Base-by-base conservation (phyloP, 2,797 vertebrate genomes). In the Bradypodion pumilum region DNA sequence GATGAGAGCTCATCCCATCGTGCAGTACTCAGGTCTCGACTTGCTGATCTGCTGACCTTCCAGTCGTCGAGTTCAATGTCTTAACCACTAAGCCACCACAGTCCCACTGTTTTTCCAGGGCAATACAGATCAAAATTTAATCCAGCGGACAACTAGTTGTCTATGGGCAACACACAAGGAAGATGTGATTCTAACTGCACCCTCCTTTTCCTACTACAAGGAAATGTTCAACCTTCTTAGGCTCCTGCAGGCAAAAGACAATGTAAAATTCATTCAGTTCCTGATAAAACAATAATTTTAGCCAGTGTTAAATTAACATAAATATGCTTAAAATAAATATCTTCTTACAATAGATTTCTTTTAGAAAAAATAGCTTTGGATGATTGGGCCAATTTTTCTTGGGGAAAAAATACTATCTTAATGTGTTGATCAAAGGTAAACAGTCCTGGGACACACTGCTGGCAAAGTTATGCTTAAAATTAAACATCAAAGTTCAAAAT, bases 241-340 rank as follows among this genome's bases (percentile, higher is more conserved):
- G 23, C 13, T 52, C 63, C 2, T 5, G 44, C 25, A 49, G 6
- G 13, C 1, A 16, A 15, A 16, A 69, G 16, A 21, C 42, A 63
- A 5, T 35, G 37, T 52, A 52, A 52, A 62, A 62, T 9, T n/a
- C 25, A 44, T 35, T 15, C 21, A 69, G 52, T n/a, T 74, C 2
- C n/a, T 74, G 52, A 52, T 44, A 79, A 79, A 46, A 42, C 16
- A 37, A 72, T 37, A 23, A 65, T n/a, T 2, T 15, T 42, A 80
- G n/a, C 37, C 23, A 70, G 66, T 35, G 12, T 60, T 23, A 78
- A 63, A 49, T 63, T 46, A 59, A 75, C 66, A 69, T 80, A 85
- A 85, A 80, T 80, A 85, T 4, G 40, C 49, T 62, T 62, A 75
- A 80, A 84, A 75, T 46, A 81, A 76, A 81, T n/a, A 80, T 62